Percentiles rank a stretch among this genome's conserved stretches.
phyloP scores from a whole-genome alignment of 2,797 vertebrate genomes.

The Setipinna tenuifilis region DNA sequence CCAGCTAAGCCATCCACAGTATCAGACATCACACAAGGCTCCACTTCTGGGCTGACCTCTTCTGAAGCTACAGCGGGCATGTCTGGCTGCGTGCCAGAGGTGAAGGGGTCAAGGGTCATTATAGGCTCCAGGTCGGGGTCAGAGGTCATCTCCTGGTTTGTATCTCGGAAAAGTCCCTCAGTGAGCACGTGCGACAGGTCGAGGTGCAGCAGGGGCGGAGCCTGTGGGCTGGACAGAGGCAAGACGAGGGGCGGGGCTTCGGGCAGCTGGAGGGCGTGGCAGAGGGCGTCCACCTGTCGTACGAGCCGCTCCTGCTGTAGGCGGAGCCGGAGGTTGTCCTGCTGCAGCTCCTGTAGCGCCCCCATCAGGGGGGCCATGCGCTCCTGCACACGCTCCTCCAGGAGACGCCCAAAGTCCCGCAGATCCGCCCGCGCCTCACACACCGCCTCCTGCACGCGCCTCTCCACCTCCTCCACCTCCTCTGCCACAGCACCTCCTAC shows the following conservation, averaged over 20 bases:
- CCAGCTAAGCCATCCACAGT: not conserved
- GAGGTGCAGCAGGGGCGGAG: not conserved
- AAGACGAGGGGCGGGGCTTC: not conserved
- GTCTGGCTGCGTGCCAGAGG: not conserved
- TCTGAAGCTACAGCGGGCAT: not conserved
- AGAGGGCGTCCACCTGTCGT: not conserved
- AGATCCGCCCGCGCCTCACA: conserved; percentile 50
- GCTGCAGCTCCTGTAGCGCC: conserved; percentile 58
- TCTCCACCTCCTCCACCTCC: conserved; percentile 64
- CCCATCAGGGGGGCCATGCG: not conserved
- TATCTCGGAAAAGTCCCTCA: not conserved
- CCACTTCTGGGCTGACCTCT: not conserved
- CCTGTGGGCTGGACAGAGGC: not conserved
- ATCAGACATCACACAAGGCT: not conserved
- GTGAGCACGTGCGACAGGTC: not conserved
- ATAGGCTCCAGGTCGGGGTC: not conserved
- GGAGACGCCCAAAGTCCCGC: conserved; percentile 60
- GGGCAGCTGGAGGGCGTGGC: not conserved
- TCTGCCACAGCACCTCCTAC: conserved; percentile 64
- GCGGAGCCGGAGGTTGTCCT: conserved; percentile 67
- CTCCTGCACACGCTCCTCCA: conserved; percentile 58
- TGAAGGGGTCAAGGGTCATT: not conserved
- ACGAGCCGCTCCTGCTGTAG: conserved; percentile 64
- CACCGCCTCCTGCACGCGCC: conserved; percentile 62
- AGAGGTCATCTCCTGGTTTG: not conserved